Percentiles rank a stretch among this genome's conserved stretches.
These are phyloP conservation scores for Hirudinaria manillensis DNA, from an alignment of 2,888 invertebrate genomes.

Conservation along the genomic window DNA sequence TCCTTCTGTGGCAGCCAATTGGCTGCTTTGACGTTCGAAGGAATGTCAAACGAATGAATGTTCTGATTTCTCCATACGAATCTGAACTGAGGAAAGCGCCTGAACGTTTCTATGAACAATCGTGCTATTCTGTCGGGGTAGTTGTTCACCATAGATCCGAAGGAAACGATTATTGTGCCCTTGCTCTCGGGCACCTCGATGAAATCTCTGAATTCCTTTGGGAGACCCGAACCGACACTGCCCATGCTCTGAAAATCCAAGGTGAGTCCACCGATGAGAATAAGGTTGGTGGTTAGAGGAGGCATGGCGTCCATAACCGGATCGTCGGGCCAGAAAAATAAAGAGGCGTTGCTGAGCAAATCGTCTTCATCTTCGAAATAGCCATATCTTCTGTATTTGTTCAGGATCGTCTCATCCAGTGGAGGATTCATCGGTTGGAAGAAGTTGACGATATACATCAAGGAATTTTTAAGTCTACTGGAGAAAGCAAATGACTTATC, in stretches of 20 bases:
- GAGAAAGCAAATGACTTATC: conserved; percentile 12
- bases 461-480: conserved; percentile 10
- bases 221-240: not conserved
- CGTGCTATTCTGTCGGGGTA: conserved; percentile 12
- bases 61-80: conserved; percentile 31
- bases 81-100: conserved; percentile 13
- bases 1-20: conserved; percentile 56
- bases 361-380: conserved; percentile 24
- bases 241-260: not conserved
- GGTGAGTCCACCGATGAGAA: conserved; percentile 31
- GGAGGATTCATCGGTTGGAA: not conserved
- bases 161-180: conserved; percentile 29
- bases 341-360: conserved; percentile 15
- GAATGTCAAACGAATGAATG: not conserved
- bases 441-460: not conserved
- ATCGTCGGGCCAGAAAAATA: conserved; percentile 24
- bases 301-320: conserved; percentile 8
- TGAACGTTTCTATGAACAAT: conserved; percentile 27
- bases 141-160: conserved; percentile 22
- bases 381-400: conserved; percentile 30
- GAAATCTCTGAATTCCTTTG: conserved; percentile 20
- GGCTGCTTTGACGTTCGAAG: conserved; percentile 46
- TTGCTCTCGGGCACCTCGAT: conserved; percentile 1
- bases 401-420: conserved; percentile 10
- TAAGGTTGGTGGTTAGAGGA: conserved; percentile 31